Conservation (phyloP, 1,140 invertebrate species). For the Adelges cooleyi region DNA sequence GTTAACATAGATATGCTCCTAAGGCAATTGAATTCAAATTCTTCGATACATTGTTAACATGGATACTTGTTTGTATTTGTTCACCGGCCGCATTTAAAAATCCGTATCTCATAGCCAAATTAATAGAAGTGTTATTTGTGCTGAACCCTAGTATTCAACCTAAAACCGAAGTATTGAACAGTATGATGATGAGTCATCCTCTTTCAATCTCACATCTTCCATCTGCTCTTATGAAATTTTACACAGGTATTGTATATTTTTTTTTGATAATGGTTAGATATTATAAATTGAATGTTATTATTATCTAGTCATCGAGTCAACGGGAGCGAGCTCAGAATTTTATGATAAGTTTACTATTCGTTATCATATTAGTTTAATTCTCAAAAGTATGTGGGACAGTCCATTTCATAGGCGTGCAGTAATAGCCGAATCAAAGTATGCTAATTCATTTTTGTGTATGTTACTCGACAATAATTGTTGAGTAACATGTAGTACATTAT, state of each 20-base stretch:
- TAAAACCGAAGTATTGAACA: conserved; percentile 48
- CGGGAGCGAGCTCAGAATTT: conserved; percentile 93
- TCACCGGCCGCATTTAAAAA: conserved; percentile 83
- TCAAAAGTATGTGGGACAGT: conserved; percentile 77
- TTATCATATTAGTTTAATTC: conserved; percentile 92
- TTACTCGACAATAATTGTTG: conserved; percentile 1
- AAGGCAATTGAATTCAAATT: conserved; percentile 53
- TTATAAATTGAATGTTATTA: not conserved
- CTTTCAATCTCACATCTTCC: conserved; percentile 71
- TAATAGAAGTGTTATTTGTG: conserved; percentile 87
- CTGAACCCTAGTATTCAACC: conserved; percentile 74
- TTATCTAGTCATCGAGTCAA: conserved; percentile 83
- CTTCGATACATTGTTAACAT: conserved; percentile 64
- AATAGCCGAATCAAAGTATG: conserved; percentile 60
- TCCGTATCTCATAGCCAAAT: conserved; percentile 90
- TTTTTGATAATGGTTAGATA: not conserved
- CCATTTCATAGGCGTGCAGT: conserved; percentile 55
- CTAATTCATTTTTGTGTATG: not conserved
- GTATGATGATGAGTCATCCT: conserved; percentile 68
- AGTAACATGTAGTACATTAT: too few species aligned
- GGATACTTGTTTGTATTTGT: conserved; percentile 80
- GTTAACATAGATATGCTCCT: conserved; percentile 61
- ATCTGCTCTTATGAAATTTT: conserved; percentile 91
- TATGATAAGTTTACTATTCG: conserved; percentile 98
- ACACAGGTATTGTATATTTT: conserved; percentile 49